A percentile compares a stretch with the other conserved stretches of the same genome.
Evolutionary conservation across 2,113 vertebrate species (phyloP).

Genomic region (Pachyramphus minor): DNA sequence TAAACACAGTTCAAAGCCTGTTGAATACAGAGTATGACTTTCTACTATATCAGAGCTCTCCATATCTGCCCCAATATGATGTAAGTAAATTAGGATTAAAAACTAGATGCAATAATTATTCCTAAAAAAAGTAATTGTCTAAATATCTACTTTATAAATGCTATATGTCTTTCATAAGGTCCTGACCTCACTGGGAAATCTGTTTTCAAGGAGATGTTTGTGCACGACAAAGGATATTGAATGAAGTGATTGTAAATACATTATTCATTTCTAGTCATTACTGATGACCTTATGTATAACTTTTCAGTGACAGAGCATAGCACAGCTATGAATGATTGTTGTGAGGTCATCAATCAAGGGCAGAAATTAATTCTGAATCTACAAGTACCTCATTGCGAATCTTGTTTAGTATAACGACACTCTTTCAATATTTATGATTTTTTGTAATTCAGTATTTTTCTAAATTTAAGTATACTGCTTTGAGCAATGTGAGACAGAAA

Average conservation of each 20-base stretch:
- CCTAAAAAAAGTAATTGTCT: background rate
- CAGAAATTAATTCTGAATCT: background rate
- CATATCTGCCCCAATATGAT: background rate
- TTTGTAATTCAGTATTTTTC: background rate
- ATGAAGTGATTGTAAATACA: background rate
- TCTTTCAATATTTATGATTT: background rate
- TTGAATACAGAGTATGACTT: background rate
- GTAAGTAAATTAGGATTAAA: background rate
- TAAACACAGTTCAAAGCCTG: background rate
- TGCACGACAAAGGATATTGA: background rate
- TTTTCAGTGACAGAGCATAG: background rate
- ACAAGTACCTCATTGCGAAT: background rate
- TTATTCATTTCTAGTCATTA: slow-evolving; percentile 28
- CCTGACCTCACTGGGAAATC: background rate
- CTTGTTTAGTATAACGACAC: background rate
- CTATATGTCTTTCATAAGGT: background rate
- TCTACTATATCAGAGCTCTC: background rate
- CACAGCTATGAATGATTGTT: background rate
- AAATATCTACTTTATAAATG: background rate
- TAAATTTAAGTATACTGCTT: background rate
- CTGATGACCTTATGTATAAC: background rate
- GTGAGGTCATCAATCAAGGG: background rate
- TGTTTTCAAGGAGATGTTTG: background rate
- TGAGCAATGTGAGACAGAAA: background rate
- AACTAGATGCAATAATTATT: background rate